Base-by-base conservation (phyloP, 2,888 invertebrate species). In the Oligia fasciuncula region DNA sequence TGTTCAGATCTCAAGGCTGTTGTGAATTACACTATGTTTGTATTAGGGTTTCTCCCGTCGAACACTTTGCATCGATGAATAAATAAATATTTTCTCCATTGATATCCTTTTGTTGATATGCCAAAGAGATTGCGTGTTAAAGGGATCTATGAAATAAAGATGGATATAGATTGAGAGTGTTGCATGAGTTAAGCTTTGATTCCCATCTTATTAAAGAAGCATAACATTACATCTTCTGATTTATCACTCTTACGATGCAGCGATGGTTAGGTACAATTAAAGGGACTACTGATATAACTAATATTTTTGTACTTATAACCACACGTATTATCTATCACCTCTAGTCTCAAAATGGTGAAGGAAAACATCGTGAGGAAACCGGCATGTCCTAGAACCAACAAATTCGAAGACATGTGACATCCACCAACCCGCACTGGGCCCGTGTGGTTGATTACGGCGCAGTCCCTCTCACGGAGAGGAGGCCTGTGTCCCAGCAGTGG, bases 11-110 rank as follows among this genome's bases (percentile, higher is more conserved):
- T 80, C 72, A 75, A 80, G 76, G 83, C 57, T 86, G 71, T 51
- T 66, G 57, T 74, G 69, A 83, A 83, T 87, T 80, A 77, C 77
- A 51, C 76, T 79, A 84, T 83, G 85, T 83, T 83, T 79, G 79
- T 80, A 74, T 79, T 81, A 75, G 84, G 84, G 84, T 85, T 85
- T 79, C 76, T 84, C 78, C 81, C 80, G 88, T 85, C 78, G 49
- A 69, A 82, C 83, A 85, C 87, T 87, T 84, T 84, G 86, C 89
- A 86, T 87, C 81, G 77, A 81, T 85, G 88, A 90, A 90, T 90
- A 90, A 82, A 91, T 91, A 89, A 89, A 90, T 90, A 88, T 90
- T 88, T 88, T 85, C 74, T 71, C 80, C 77, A 86, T 81, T 83
- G 82, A 86, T 85, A 84, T 87, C 81, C 85, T 84, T 90, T 86